Percentiles rank a stretch among this genome's conserved stretches.
These are phyloP conservation scores for Calephelis nemesis DNA, from an alignment of 1,140 invertebrate genomes.

Conservation along the genomic window DNA sequence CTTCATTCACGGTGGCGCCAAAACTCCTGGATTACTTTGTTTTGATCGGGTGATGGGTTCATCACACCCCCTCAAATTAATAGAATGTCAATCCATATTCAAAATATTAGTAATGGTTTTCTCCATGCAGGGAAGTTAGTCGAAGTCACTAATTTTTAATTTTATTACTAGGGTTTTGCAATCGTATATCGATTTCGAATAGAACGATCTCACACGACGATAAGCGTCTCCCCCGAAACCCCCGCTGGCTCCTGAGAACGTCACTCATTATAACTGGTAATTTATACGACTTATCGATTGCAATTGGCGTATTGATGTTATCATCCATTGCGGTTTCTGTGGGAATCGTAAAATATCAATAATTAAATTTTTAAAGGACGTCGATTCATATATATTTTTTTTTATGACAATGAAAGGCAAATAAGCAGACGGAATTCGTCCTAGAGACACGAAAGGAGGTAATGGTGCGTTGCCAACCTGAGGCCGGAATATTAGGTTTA, in stretches of 20 bases:
- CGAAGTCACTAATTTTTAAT: conserved; percentile 13
- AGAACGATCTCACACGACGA: conserved; percentile 69
- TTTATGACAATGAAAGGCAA: too few species aligned
- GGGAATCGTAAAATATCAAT: too few species aligned
- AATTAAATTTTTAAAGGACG: background rate
- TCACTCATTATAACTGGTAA: conserved; percentile 55
- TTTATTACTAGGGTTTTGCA: conserved; percentile 2
- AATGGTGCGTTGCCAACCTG: too few species aligned
- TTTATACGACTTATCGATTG: conserved; percentile 46
- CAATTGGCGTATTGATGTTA: conserved; percentile 51
- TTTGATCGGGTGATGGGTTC: too few species aligned
- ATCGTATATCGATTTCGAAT: conserved; percentile 44
- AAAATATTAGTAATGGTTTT: too few species aligned
- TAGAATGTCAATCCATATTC: too few species aligned
- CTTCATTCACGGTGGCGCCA: too few species aligned
- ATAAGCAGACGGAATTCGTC: too few species aligned
- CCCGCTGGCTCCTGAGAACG: conserved; percentile 66
- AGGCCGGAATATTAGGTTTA: too few species aligned
- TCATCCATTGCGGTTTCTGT: conserved; percentile 31
- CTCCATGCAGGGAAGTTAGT: conserved; percentile 8
- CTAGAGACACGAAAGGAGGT: too few species aligned
- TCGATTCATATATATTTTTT: background rate
- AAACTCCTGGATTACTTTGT: too few species aligned
- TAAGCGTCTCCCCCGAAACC: conserved; percentile 50
- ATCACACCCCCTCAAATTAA: too few species aligned